These are phyloP conservation scores for Sus cebifrons DNA, from an alignment of 2,797 vertebrate species.

Conservation along the genomic window DNA sequence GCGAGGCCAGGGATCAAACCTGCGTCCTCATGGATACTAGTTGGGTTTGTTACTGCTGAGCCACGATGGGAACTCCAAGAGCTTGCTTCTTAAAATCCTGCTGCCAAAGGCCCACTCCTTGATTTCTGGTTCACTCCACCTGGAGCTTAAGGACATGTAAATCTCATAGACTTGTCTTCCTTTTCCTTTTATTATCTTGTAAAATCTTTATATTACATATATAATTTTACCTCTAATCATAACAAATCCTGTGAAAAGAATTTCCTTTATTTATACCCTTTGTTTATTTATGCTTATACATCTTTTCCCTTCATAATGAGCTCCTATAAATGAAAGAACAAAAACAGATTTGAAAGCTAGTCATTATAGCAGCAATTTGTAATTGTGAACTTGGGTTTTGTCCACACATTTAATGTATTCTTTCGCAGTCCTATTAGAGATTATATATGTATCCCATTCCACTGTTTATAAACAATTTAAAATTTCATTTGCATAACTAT, in stretches of 20 bases:
- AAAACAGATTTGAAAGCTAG: not conserved
- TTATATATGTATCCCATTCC: not conserved
- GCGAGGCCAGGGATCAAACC: no score
- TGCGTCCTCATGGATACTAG: no score
- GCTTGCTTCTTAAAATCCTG: not conserved
- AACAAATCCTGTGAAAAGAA: not conserved
- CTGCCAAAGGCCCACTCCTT: not conserved
- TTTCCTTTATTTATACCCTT: not conserved
- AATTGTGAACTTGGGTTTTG: not conserved
- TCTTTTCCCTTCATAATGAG: constrained; percentile 8
- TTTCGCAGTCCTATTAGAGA: not conserved
- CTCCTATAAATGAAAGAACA: not conserved
- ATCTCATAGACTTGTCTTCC: not conserved
- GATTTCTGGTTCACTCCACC: not conserved
- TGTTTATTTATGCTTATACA: not conserved
- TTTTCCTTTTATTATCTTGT: constrained; percentile 44
- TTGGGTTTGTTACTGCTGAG: no score
- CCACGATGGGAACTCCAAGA: no score
- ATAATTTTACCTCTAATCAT: not conserved
- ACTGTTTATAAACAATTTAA: not conserved
- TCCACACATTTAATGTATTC: not conserved
- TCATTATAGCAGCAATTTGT: not conserved
- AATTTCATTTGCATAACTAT: not conserved
- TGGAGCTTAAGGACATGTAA: not conserved
- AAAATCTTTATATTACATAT: not conserved